Evolutionary conservation across 2,113 vertebrate species (phyloP).

Genomic region (Hoplias malabaricus): DNA sequence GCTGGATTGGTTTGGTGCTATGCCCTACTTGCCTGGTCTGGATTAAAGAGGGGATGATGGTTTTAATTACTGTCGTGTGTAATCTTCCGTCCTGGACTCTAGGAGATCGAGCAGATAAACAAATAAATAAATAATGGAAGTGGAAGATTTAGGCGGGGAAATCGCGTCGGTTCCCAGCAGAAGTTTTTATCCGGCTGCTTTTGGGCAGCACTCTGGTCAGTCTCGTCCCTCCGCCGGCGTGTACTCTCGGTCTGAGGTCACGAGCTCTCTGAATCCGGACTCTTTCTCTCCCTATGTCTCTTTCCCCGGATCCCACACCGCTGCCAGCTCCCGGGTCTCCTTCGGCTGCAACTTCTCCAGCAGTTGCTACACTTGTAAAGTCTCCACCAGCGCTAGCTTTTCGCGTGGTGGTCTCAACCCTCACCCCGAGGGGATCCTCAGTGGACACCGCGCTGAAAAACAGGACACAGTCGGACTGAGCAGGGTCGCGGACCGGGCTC

Average conservation of each 20-base stretch:
- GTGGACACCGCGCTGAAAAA: conserved; percentile 80
- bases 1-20: conserved; percentile 33
- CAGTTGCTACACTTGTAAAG: conserved; percentile 84
- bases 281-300: conserved; percentile 41
- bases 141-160: conserved; percentile 74
- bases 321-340: conserved; percentile 71
- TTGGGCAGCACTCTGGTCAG: conserved; percentile 63
- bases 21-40: conserved; percentile 25
- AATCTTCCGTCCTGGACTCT: neutral
- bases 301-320: conserved; percentile 57
- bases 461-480: conserved; percentile 81
- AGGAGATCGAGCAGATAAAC: too few relatives aligned
- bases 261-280: conserved; percentile 60
- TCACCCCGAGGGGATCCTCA: conserved; percentile 74
- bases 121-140: conserved; percentile 57
- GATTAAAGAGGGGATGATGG: conserved; percentile 33
- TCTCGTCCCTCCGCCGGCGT: conserved; percentile 63
- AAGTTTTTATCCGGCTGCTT: conserved; percentile 74
- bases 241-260: conserved; percentile 69
- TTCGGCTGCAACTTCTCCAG: conserved; percentile 85
- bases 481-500: conserved; percentile 73
- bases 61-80: conserved; percentile 16
- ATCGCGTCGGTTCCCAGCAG: conserved; percentile 70
- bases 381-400: conserved; percentile 79
- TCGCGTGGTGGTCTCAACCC: conserved; percentile 79